Conservation (phyloP, 2,888 invertebrate species). For the Heteromyza rotundicornis region DNA sequence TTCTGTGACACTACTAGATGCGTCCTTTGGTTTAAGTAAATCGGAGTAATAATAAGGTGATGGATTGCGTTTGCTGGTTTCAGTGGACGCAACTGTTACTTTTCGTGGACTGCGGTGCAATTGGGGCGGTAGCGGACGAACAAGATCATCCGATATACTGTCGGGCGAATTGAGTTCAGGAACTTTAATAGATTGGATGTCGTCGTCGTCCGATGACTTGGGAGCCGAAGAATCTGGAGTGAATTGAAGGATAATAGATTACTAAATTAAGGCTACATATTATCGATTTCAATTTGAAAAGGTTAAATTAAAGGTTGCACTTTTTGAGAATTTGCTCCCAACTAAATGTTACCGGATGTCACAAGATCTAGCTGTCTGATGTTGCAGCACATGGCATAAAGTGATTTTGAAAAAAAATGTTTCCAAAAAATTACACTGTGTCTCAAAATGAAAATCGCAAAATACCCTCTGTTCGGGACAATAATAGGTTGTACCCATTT, state of each 20-base stretch:
- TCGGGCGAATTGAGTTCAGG: conserved; percentile 74
- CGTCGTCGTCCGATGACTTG: conserved; percentile 67
- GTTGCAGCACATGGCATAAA: too few species aligned
- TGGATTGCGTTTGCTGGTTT: conserved; percentile 69
- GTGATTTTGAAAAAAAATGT: too few species aligned
- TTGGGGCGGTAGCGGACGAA: conserved; percentile 62
- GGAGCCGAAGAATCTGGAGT: conserved; percentile 66
- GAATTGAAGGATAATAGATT: too few species aligned
- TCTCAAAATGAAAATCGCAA: too few species aligned
- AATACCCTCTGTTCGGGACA: too few species aligned
- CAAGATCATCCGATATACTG: conserved; percentile 68
- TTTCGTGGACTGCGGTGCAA: conserved; percentile 60
- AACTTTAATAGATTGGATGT: conserved; percentile 62
- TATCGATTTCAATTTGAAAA: neutral
- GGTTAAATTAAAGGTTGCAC: neutral
- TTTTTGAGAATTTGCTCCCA: too few species aligned
- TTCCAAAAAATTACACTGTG: too few species aligned
- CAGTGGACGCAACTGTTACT: conserved; percentile 48
- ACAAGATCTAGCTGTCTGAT: too few species aligned
- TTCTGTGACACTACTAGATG: conserved; percentile 1
- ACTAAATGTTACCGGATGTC: too few species aligned
- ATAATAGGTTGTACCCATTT: too few species aligned
- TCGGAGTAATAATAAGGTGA: conserved; percentile 87
- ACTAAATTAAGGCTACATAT: too few species aligned
- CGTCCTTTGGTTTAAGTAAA: conserved; percentile 66